A percentile compares a stretch with the other conserved stretches of the same genome.
Evolutionary conservation across 1,140 invertebrate genomes (phyloP).

Genomic region (Drosophila sulfurigaster): DNA sequence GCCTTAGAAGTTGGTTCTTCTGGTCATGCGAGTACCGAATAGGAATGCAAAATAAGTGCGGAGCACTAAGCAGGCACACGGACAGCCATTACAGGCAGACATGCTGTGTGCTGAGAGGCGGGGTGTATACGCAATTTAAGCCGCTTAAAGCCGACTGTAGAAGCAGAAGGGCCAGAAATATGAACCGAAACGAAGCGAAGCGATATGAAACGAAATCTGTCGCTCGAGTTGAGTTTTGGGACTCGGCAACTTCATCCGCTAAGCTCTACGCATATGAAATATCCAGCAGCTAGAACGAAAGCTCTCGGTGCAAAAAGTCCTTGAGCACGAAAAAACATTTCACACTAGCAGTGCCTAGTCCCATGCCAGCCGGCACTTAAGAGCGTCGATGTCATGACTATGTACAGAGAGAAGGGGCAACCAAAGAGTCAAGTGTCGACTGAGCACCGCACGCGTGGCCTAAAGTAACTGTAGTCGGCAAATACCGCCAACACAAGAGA

Average conservation of each 20-base stretch:
- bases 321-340: conserved; percentile 73
- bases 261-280: conserved; percentile 78
- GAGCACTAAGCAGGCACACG: conserved; percentile 21
- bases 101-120: neutral
- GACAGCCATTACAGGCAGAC: conserved; percentile 58
- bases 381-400: conserved; percentile 69
- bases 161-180: conserved; percentile 47
- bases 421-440: conserved; percentile 70
- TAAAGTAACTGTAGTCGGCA: conserved; percentile 72
- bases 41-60: conserved; percentile 68
- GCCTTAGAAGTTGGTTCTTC: conserved; percentile 21
- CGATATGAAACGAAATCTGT: conserved; percentile 59
- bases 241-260: conserved; percentile 52
- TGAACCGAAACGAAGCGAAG: conserved; percentile 56
- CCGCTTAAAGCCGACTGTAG: conserved; percentile 64
- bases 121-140: conserved; percentile 78
- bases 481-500: conserved; percentile 55
- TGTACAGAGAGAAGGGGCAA: conserved; percentile 15
- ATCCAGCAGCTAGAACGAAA: conserved; percentile 30
- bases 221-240: conserved; percentile 24
- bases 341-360: conserved; percentile 31
- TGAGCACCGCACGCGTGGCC: conserved; percentile 48
- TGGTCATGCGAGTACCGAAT: conserved; percentile 21
- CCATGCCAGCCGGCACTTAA: conserved; percentile 66
- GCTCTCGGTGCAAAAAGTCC: conserved; percentile 58